Evolutionary conservation across 2,797 vertebrate genomes (phyloP), one percentile per base, ranked within the genome.

Genomic region (Ispidina picta): DNA sequence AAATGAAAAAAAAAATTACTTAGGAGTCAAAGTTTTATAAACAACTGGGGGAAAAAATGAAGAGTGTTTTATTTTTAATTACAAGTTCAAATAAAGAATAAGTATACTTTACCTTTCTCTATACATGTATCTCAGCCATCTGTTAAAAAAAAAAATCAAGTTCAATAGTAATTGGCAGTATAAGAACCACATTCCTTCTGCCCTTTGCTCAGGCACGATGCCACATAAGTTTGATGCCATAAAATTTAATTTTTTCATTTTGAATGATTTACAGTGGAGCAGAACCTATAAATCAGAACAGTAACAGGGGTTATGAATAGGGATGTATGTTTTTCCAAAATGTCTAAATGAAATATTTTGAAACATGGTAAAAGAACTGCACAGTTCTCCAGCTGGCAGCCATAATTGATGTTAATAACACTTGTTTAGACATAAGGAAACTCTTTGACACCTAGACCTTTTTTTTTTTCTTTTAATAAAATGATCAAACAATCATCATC

Each of bases 331-430:
- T 98, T 98, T 98, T 98, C 97, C 97, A 98, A 98, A 98, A 98
- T 97, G 98, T 98, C 98, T 98, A 98, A 98, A 98, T 96, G 98
- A 98, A 98, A 98, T 98, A 98, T 97, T 98, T 98, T 98, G 97
- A 98, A 97, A 95, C 96, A 73, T 35, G 93, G 73, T 97, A 98
- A 98, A 98, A 98, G 97, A 97, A 97, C 97, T 90, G 97, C 97
- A 98, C 98, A 98, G 98, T 98, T 98, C 98, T 98, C 98, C 97
- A 97, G 97, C 97, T 98, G 98, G 98, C 98, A 98, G 98, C 97
- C 96, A 96, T 98, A 98, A 99, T 98, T 98, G 98, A 98, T 98
- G 97, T 98, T 98, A 99, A 99, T 98, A 98, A 98, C 98, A 88
- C 95, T 98, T 97, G 97, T 98, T 97, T 98, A 97, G 98, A 98